Evolutionary conservation across 2,888 invertebrate species (phyloP), one percentile per base, ranked within the genome.

Genomic region (Norana najaformis): DNA sequence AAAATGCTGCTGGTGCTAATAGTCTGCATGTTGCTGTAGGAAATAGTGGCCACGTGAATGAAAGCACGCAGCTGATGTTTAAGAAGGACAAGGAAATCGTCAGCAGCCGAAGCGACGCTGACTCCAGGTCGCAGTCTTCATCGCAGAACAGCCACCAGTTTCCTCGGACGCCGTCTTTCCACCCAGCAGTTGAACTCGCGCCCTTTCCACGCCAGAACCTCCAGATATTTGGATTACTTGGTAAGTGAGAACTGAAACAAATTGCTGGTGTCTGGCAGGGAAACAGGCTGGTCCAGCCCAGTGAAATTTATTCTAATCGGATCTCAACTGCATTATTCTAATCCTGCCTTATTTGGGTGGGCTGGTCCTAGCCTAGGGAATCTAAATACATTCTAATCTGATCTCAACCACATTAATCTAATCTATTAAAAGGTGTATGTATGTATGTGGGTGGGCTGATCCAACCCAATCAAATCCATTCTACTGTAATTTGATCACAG

Each of bases 141-240:
- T 36, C 37, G 23, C 36, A 38, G 36, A 38, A 38, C 37, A 36
- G 88, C 36, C 38, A 38, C 23, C 37, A 38, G 37, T 36, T 36
- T 20, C 36, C 88, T 88, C 38, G 36, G 88, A 88, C 36, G 13
- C 20, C 23, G 30, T 88, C 36, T 30, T 38, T 37, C 36, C 37
- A 36, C 88, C 88, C 88, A 23, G 36, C 34, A 23, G 13, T 5
- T 14, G 88, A 88, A 23, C 88, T 88, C 36, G 88, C 41, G 34
- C 39, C 41, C 0, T 94, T 94, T 90, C 97, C 97, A 0, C 96
- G 98, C 69, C 96, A 96, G 5, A 96, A 97, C 90, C 95, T 98
- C 0, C 96, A 96, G 91, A 96, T 95, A 88, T 94, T 96, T 91
- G 95, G 96, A 93, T 94, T 96, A 90, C 94, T 96, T 89, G 96